Base-by-base conservation (phyloP, 2,113 vertebrate species). In the Microcebus ravelobensis region DNA sequence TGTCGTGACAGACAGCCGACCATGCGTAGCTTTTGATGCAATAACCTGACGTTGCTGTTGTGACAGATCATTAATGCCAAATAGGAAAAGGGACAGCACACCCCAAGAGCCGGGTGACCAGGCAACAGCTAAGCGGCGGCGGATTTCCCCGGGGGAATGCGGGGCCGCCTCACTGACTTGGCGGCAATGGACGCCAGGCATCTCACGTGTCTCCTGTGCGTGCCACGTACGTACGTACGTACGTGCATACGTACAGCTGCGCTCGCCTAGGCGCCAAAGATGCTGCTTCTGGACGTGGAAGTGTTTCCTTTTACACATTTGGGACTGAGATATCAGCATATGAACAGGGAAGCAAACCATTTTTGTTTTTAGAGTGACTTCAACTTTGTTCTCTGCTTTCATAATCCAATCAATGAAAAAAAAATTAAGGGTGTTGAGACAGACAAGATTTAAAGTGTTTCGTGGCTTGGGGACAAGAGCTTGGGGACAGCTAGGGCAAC, bases 341-440 rank as follows among this genome's bases (percentile, higher is more conserved):
- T 17, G 42, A 96, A 42, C 3, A 42, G 42, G 42, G 59, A 96
- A 95, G 91, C 80, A 81, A 95, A 94, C 61, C 59, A 81, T 68
- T 95, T 87, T 10, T 93, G 1, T 68, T 42, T 79, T 90, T 71
- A 94, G 55, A 11, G 61, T 90, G 77, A 93, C 21, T 93, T 84
- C 8, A 42, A 17, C 57, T 68, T 34, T 80, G 31, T 85, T 96
- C 52, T 93, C 81, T 91, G 50, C 76, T 81, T 84, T 90, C 6
- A 13, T 45, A 80, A 94, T 68, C 71, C 67, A 59, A 10, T 79
- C 29, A 77, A 71, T 5, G n/a, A 83, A 83, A 91, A 96, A 29
- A 18, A n/a, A 34, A 50, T 94, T 84, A 94, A 25, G 92, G 29
- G 74, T 96, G 61, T 68, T 2, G 63, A 93, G 93, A 93, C 15